Percentiles rank a stretch among this genome's conserved stretches.
Evolutionary conservation across 2,113 vertebrate genomes (phyloP).

Genomic region (Triplophysa dalaica): DNA sequence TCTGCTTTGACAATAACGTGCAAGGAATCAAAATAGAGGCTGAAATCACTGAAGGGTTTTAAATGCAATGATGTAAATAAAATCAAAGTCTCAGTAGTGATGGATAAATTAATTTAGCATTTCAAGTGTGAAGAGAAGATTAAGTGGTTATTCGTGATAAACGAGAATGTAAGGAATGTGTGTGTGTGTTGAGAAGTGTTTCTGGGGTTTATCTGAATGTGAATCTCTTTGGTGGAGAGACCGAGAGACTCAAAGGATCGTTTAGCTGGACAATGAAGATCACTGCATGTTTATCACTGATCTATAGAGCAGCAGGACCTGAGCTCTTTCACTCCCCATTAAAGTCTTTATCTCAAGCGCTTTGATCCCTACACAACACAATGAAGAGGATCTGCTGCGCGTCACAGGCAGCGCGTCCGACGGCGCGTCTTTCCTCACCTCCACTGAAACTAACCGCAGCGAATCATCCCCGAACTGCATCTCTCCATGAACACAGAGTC

Average conservation of each 20-base stretch:
- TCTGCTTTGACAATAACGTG: too few relatives aligned
- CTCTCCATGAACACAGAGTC: too few relatives aligned
- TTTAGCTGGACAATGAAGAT: conserved; percentile 70
- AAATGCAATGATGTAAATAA: too few relatives aligned
- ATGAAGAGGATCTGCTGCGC: conserved; percentile 55
- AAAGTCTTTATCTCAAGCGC: conserved; percentile 65
- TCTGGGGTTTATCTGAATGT: conserved; percentile 4
- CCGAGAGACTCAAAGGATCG: conserved; percentile 64
- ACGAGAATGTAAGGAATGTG: conserved; percentile 47
- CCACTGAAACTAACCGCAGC: neutral
- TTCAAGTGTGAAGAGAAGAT: neutral
- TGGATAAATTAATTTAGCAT: neutral
- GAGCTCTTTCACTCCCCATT: conserved; percentile 61
- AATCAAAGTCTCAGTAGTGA: neutral
- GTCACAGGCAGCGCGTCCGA: too few relatives aligned
- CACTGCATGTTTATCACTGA: conserved; percentile 65
- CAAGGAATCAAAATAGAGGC: too few relatives aligned
- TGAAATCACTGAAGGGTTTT: too few relatives aligned
- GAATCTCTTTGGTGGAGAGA: conserved; percentile 40
- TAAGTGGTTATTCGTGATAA: conserved; percentile 15
- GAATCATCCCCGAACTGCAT: too few relatives aligned
- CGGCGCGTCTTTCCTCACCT: conserved; percentile 65
- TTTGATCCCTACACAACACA: conserved; percentile 73
- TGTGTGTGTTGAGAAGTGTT: neutral
- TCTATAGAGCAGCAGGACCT: conserved; percentile 60